These are phyloP conservation scores for Apodemia mormo DNA, from an alignment of 2,888 invertebrate species.

Conservation along the genomic window DNA sequence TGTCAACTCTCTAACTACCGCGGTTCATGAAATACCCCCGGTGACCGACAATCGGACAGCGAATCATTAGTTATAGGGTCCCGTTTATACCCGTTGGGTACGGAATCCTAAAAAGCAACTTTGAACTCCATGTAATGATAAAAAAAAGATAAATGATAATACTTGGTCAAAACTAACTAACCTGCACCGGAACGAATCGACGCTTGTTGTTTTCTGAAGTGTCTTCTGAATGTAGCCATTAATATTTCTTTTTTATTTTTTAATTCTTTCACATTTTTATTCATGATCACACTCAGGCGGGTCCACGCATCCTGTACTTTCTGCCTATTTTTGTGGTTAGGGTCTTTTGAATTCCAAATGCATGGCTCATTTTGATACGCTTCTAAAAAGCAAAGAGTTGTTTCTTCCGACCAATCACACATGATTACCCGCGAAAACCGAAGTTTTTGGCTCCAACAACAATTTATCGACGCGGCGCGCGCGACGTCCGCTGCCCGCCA, in stretches of 20 bases:
- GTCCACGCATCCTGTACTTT: constrained; percentile 36
- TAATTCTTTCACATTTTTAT: constrained; percentile 30
- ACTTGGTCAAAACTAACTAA: background rate
- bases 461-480: no score
- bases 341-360: constrained; percentile 38
- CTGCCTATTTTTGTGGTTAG: constrained; percentile 38
- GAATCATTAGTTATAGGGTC: background rate
- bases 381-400: constrained; percentile 31
- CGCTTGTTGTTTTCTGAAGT: constrained; percentile 28
- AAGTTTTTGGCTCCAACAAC: no score
- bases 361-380: constrained; percentile 36
- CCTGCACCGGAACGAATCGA: constrained; percentile 38
- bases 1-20: background rate
- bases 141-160: background rate
- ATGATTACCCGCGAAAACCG: no score
- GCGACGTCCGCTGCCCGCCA: no score
- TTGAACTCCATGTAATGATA: background rate
- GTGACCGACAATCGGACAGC: background rate
- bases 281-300: constrained; percentile 32
- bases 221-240: constrained; percentile 32
- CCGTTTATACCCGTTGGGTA: background rate
- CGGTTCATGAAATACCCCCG: background rate
- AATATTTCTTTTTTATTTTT: constrained; percentile 36
- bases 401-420: constrained; percentile 20
- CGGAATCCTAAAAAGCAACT: background rate